phyloP scores from a whole-genome alignment of 2,797 vertebrate species.

The Premnoplex brunnescens region DNA sequence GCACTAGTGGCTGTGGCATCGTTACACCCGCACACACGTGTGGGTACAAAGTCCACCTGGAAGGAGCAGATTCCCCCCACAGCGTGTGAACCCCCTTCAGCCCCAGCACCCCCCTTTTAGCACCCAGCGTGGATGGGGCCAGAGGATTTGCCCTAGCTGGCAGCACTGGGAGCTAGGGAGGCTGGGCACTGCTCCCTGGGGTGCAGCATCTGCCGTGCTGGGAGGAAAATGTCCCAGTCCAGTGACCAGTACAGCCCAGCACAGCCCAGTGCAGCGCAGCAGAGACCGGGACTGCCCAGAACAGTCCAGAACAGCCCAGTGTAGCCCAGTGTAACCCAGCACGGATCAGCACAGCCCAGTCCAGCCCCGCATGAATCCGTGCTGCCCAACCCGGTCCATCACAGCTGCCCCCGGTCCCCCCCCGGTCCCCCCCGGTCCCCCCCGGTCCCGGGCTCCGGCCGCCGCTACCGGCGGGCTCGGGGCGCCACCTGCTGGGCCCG shows the following conservation, averaged over 20 bases:
- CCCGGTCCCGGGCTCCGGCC: background rate
- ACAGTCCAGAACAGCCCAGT: background rate
- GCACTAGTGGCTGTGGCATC: too few relatives aligned
- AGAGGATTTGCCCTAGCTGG: fast-evolving
- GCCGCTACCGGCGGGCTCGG: background rate
- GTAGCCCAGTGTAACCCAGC: background rate
- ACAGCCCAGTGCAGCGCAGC: background rate
- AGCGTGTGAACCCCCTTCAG: fast-evolving
- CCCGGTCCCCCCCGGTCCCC: too few relatives aligned
- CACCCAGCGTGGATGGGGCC: fast-evolving
- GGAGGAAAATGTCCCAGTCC: background rate
- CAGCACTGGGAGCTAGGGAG: fast-evolving
- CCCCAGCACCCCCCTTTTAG: background rate
- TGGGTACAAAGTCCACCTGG: background rate
- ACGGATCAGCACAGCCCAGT: background rate
- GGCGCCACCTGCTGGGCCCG: slow-evolving; percentile 18
- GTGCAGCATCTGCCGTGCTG: background rate
- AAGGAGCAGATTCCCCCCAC: fast-evolving
- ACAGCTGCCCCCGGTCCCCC: background rate
- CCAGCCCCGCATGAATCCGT: background rate
- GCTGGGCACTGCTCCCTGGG: fast-evolving
- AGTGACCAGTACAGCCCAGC: background rate
- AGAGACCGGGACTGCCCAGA: background rate
- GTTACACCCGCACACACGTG: fast-evolving
- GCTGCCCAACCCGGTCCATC: background rate